Base-by-base conservation (phyloP, 2,797 vertebrate genomes). In the Rhodeus uyekii region DNA sequence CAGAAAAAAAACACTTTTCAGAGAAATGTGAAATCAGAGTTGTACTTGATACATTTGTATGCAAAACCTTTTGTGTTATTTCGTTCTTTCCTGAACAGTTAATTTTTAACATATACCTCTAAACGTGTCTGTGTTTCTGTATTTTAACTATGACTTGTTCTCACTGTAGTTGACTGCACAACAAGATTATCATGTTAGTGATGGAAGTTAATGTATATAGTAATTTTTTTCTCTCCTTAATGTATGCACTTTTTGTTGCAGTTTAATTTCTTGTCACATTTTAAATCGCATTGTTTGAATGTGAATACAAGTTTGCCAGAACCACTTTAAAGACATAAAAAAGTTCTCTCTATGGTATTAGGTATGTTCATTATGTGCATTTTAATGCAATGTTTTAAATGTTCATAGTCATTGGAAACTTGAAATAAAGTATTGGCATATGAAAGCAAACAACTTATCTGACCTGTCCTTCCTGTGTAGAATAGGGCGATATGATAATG, bases 321-420 rank as follows among this genome's bases (percentile, higher is more conserved):
- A 69, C 42, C 80, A 69, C 72, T 48, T 68, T 34, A 58, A 75
- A 61, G 24, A 34, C 12, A 6, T 44, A 18, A 46, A 58, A 46
- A 48, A 24, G n/a, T 61, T 81, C 9, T 67, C 3, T 58, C 22
- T 9, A 1, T 14, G 24, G 63, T 76, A 46, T 36, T 77, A 4
- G 72, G 72, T 44, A 27, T 76, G n/a, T 68, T 82, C 27, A 32
- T n/a, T 32, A 60, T 18, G 2, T 76, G 63, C 64, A 76, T 82
- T 82, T 82, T 80, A 84, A 80, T 73, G 82, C 68, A 84, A 63
- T 69, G 61, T 82, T 82, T 82, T 82, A 76, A 76, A 48, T 48
- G 53, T 76, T 68, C 73, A n/a, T 48, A 36, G 27, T 60, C 65
- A 36, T 38, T 67, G 10, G 46, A 60, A 76, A 76, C 27, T 46